Evolutionary conservation across 2,113 vertebrate genomes (phyloP), one percentile per base, ranked within the genome.

Genomic region (Anoplopoma fimbria): DNA sequence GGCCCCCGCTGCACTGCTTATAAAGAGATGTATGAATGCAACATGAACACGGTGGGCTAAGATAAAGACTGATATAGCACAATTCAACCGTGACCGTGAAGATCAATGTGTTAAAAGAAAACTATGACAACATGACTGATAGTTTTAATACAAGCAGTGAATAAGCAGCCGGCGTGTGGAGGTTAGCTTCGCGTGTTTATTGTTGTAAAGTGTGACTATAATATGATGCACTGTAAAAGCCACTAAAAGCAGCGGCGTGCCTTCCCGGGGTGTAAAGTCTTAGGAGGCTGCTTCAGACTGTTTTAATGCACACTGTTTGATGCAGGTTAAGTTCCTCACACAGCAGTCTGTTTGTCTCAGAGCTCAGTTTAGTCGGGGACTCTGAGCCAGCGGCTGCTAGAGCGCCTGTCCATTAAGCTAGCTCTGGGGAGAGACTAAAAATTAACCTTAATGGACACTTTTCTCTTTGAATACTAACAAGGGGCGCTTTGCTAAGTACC

Each of bases 371-470:
- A 49, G 81, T 64, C 36, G 74, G 57, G 71, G 40, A 77, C 79
- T 88, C 49, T 13, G 77, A 85, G 78, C 67, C 64, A 23, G 74
- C 7, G 25, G 79, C 78, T 19, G 79, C 78, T 33, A n/a, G 19
- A 72, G 55, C 75, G 83, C 60, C 75, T 62, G 72, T 91, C 86
- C 85, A 86, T 93, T 86, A 88, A 77, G 45, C 67, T 40, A 13
- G 55, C 85, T 90, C 86, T 63, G 55, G 75, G 81, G 77, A 90
- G 68, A 86, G 72, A 82, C 75, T 62, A 29, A 89, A 83, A 87
- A 88, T 90, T 31, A 90, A 86, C 81, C 74, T 81, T 84, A 88
- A 93, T 89, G 83, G 82, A 88, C 83, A 74, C 67, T 80, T 75
- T 88, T 80, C 71, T 77, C 61, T 71, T 33, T 68, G 64, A 91